Percentiles rank a stretch among this genome's conserved stretches.
phyloP scores from a whole-genome alignment of 1,140 invertebrate genomes.

The Bombus polaris region DNA sequence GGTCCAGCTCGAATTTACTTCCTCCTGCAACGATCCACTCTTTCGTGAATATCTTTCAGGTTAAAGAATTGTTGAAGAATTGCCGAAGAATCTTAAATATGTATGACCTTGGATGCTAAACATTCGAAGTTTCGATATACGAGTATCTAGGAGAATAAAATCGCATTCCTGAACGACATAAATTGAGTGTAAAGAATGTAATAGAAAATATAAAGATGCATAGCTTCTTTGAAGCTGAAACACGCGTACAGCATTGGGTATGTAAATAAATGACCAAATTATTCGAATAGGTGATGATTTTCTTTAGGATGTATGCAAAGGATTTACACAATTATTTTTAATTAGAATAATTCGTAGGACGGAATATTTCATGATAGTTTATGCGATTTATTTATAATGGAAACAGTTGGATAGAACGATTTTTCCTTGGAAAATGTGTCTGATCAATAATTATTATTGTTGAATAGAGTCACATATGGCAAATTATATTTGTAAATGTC shows the following conservation, averaged over 20 bases:
- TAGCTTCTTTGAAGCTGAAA: background rate
- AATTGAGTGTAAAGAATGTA: background rate
- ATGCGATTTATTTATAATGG: background rate
- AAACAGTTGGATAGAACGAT: too few relatives aligned
- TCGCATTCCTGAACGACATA: background rate
- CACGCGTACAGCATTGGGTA: background rate
- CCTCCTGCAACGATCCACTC: too few relatives aligned
- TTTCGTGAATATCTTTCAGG: too few relatives aligned
- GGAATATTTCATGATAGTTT: too few relatives aligned
- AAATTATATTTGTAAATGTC: too few relatives aligned
- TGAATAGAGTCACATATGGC: too few relatives aligned
- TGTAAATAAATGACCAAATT: background rate
- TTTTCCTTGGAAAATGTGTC: background rate
- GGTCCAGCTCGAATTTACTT: slow-evolving; percentile 27
- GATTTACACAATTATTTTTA: background rate
- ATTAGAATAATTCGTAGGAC: background rate
- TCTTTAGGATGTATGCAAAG: background rate
- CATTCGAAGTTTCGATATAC: background rate
- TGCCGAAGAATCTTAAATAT: background rate
- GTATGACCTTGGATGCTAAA: too few relatives aligned
- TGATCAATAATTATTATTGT: background rate
- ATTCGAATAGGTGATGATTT: background rate
- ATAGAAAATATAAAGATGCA: background rate
- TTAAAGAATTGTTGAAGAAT: background rate
- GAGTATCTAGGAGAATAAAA: background rate